phyloP scores from a whole-genome alignment of 2,888 invertebrate genomes.

The Argyresthia goedartella region DNA sequence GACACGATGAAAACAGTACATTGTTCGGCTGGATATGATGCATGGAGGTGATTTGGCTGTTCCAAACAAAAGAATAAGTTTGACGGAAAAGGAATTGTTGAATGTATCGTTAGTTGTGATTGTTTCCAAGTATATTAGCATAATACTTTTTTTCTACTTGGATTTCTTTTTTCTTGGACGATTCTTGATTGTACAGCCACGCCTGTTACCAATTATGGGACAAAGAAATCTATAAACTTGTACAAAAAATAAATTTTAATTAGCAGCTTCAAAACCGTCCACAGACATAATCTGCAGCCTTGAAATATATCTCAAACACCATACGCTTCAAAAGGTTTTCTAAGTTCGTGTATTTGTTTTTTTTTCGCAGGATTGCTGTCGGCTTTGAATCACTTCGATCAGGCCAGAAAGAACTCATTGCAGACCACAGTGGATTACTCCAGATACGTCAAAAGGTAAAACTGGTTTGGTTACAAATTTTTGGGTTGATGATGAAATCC shows the following conservation, averaged over 20 bases:
- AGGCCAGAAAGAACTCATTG: conserved; percentile 67
- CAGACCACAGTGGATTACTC: conserved; percentile 87
- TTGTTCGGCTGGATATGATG: conserved; percentile 60
- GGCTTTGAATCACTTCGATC: conserved; percentile 62
- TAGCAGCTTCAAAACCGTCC: too few species aligned
- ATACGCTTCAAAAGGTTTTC: too few species aligned
- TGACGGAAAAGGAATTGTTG: conserved; percentile 53
- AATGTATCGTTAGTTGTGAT: conserved; percentile 52
- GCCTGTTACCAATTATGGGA: too few species aligned
- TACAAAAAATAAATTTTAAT: too few species aligned
- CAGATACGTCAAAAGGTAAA: conserved; percentile 85
- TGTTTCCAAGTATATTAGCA: conserved; percentile 56
- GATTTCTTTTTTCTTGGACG: too few species aligned
- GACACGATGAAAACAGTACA: conserved; percentile 58
- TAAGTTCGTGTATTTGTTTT: conserved; percentile 11
- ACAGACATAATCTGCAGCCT: too few species aligned
- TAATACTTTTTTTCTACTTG: conserved; percentile 19
- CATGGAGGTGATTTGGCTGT: conserved; percentile 61
- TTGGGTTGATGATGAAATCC: conserved; percentile 1
- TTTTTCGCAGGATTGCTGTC: conserved; percentile 51
- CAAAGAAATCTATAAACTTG: too few species aligned
- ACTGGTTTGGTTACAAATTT: conserved; percentile 6
- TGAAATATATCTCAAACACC: too few species aligned
- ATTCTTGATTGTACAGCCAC: too few species aligned
- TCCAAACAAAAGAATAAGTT: conserved; percentile 66